Percentiles rank a stretch among this genome's conserved stretches.
phyloP scores from a whole-genome alignment of 2,888 invertebrate genomes.

The Drosophila flavopinicola region DNA sequence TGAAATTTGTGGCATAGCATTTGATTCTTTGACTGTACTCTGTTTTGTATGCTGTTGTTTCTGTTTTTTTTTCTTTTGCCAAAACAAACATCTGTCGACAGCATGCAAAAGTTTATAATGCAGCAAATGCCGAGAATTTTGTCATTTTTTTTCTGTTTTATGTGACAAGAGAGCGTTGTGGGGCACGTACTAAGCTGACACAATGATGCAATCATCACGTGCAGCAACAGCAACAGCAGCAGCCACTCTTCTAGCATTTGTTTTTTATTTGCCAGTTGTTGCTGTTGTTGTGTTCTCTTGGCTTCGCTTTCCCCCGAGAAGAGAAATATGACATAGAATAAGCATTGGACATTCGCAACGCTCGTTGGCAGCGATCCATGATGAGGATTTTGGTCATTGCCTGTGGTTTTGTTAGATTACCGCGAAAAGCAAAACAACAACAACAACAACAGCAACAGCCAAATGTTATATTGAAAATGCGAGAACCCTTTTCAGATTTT shows the following conservation, averaged over 20 bases:
- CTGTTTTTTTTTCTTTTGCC: slow-evolving; percentile 12
- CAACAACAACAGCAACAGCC: too few species aligned
- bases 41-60: neutral
- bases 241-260: slow-evolving; percentile 50
- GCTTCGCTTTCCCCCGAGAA: slow-evolving; percentile 10
- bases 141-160: slow-evolving; percentile 78
- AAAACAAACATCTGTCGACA: slow-evolving; percentile 56
- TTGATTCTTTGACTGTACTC: neutral
- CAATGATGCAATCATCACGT: slow-evolving; percentile 83
- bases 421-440: too few species aligned
- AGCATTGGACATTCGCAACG: slow-evolving; percentile 57
- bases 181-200: slow-evolving; percentile 83
- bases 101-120: slow-evolving; percentile 64
- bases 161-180: slow-evolving; percentile 67
- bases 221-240: slow-evolving; percentile 57
- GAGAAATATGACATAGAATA: slow-evolving; percentile 54
- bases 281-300: slow-evolving; percentile 29
- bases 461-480: slow-evolving; percentile 25
- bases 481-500: slow-evolving; percentile 77
- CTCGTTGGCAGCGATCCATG: slow-evolving; percentile 64
- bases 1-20: slow-evolving; percentile 31
- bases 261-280: slow-evolving; percentile 28
- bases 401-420: slow-evolving; percentile 67
- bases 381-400: slow-evolving; percentile 65
- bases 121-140: slow-evolving; percentile 68